Conservation (phyloP, 2,888 invertebrate genomes). For the Formica aserva region DNA sequence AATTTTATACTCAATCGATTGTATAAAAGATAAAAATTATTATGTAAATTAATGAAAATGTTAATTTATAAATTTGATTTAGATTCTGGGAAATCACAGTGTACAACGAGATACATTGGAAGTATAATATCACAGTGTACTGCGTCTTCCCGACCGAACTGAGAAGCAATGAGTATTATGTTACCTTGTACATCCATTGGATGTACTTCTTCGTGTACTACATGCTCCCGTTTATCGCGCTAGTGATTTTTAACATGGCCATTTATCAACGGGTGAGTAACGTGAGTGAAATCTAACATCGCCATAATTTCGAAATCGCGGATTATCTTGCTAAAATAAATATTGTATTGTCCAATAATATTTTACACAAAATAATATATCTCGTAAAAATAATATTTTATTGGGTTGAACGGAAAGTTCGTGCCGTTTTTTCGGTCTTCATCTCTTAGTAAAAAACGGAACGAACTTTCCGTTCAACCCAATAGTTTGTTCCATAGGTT, state of each 20-base stretch:
- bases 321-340: conserved; percentile 12
- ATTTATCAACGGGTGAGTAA: conserved; percentile 93
- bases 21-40: not conserved
- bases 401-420: no score
- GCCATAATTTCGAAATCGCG: not conserved
- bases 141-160: conserved; percentile 90
- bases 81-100: conserved; percentile 91
- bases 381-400: conserved; percentile 6
- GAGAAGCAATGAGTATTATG: conserved; percentile 91
- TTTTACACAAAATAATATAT: not conserved
- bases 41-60: not conserved
- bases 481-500: no score
- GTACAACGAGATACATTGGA: conserved; percentile 83
- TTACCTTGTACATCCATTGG: conserved; percentile 96
- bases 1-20: not conserved
- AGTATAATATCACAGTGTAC: conserved; percentile 89
- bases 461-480: no score
- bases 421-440: no score
- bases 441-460: no score
- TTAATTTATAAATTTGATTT: conserved; percentile 20
- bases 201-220: conserved; percentile 97
- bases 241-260: conserved; percentile 95
- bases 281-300: not conserved
- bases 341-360: not conserved
- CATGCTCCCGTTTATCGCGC: conserved; percentile 94